Base-by-base conservation (phyloP, 2,113 vertebrate genomes). In the Perognathus longimembris region DNA sequence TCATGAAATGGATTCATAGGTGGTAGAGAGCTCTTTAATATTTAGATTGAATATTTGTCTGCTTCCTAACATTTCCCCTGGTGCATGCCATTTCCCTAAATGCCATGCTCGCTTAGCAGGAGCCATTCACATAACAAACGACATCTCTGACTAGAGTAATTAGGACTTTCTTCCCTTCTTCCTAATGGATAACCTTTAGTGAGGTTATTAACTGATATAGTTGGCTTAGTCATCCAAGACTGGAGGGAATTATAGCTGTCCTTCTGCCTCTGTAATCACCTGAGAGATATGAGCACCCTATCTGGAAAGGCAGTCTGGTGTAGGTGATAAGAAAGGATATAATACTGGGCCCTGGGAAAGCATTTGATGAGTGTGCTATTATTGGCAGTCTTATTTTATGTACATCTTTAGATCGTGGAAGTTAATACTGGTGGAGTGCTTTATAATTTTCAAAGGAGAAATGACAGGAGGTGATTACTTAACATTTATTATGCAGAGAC, bases 381-480 rank as follows among this genome's bases (percentile, higher is more conserved):
- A 34, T 7, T 45, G 26, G 34, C 34, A 17, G 2, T 81, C 54
- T 93, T 70, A 59, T 85, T 87, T 89, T 85, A 70, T 78, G 50
- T 80, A 30, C 12, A 18, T 94, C 45, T 95, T 80, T 54, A 73
- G 77, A 76, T 84, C 74, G 79, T 34, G 79, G 73, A 90, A 67
- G 26, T 94, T 71, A 91, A 81, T 77, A 57, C 38, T 81, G 34
- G 24, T 54, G 38, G 76, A 70, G 6, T 69, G 1, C 70, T 91
- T 85, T 78, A 42, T 15, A 86, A 9, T 90, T 94, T 96, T 89
- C 84, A 70, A 91, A 90, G 89, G 73, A 77, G 76, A 96, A 83
- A 81, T 87, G 63, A 64, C 80, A 71, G 59, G 17, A 28, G 26
- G 50, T 81, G n/a, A 63, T 92, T 73, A 77, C 40, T 76, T 86